Evolutionary conservation across 2,888 invertebrate species (phyloP).

Genomic region (Ephialtes manifestator): DNA sequence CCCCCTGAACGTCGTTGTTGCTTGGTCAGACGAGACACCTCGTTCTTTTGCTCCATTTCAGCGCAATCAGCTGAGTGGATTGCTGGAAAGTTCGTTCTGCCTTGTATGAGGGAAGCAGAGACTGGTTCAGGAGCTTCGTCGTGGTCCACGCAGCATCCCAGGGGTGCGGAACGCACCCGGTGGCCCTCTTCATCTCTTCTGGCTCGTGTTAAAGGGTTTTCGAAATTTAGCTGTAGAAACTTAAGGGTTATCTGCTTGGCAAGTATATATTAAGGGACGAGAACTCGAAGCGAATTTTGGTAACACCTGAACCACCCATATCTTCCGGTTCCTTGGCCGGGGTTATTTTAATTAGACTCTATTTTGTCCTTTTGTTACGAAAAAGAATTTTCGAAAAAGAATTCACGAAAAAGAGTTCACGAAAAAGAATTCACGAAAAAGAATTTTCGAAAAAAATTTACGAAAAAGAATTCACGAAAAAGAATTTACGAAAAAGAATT

Average conservation of each 20-base stretch:
- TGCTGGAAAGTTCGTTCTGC: constrained; percentile 60
- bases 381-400: no score
- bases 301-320: neutral
- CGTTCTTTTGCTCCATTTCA: constrained; percentile 67
- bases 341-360: neutral
- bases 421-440: no score
- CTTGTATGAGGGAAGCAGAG: constrained; percentile 13
- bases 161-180: constrained; percentile 10
- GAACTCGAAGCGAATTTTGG: neutral
- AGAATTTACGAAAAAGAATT: no score
- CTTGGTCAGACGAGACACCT: constrained; percentile 62
- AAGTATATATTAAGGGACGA: neutral
- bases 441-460: no score
- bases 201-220: constrained; percentile 45
- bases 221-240: constrained; percentile 23
- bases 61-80: constrained; percentile 73
- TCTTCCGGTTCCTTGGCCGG: neutral
- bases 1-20: constrained; percentile 10
- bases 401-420: no score
- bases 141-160: constrained; percentile 21
- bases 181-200: constrained; percentile 4
- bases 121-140: neutral
- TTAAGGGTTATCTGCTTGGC: constrained; percentile 1
- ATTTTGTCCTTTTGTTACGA: neutral
- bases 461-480: no score